Evolutionary conservation across 1,140 invertebrate species (phyloP), one percentile per base, ranked within the genome.

Genomic region (Meloidogyne chitwoodi): DNA sequence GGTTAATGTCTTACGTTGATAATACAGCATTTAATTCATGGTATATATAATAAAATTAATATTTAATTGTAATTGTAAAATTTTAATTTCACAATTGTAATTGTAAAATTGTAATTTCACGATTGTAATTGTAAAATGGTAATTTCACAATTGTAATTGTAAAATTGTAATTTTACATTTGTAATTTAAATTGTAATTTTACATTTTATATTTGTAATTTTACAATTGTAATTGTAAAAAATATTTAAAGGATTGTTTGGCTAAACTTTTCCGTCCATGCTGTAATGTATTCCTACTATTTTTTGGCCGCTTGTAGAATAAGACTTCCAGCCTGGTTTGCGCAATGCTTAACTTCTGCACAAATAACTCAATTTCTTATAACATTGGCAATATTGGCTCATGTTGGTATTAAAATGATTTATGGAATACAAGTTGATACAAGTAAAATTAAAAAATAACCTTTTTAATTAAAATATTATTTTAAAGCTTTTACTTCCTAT

Each of bases 261-360:
- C 96, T 99, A 93, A 98, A 99, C 89, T 98, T 95, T 88, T 92
- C 92, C 79, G 84, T 98, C 27, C 96, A 99, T 89, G 93, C 94
- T 75, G 90, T 96, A 80, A 99, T 99, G 96, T 99, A 99, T 89
- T 84, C 78, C 3, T 99, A 98, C 88, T 98, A 96, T 88, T 93
- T 93, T 0, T 88, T 96, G 11, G 91, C 93, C 80, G 93, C 95
- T 63, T 92, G 96, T 90, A 91, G 92, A 67, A 93, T 94, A 86
- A 91, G 91, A 79, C 92, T 95, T 62, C 95, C 95, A 19, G 83
- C 84, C 68, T 91, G 90, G 80, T 91, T 98, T 68, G 92, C 94
- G 41, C 95, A 97, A 92, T 88, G 92, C 74, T 96, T 99, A 82
- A 99, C 96, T 4, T 90, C 91, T 6, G 89, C 95, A 44, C 96